Base-by-base conservation (phyloP, 2,797 vertebrate genomes). In the Sebastes iracundus region DNA sequence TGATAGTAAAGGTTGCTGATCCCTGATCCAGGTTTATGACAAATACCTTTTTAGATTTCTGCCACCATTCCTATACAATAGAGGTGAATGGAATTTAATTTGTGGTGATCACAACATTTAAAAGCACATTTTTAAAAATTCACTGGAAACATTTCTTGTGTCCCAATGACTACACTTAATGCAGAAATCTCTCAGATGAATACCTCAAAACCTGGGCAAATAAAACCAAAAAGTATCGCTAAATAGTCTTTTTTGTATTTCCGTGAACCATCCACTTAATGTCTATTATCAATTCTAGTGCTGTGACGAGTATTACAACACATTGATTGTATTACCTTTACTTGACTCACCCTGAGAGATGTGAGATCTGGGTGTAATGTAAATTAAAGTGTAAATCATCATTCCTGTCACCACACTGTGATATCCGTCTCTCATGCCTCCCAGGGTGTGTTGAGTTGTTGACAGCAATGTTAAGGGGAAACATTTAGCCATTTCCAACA, bases 401-500 rank as follows among this genome's bases (percentile, higher is more conserved):
- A 72, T 74, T 59, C 62, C 30, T 75, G 32, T 63, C 56, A 32
- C 20, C 71, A 32, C 75, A n/a, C 25, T 30, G 38, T 30, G 22
- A 20, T 22, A 56, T 76, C 64, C 75, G 56, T 33, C 38, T 58
- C 46, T 71, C 33, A 11, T 46, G 16, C 61, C 61, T 68, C 49
- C 62, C 23, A 22, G 63, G 11, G 63, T 25, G 75, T 49, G 33
- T 52, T 55, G 16, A 52, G 25, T 62, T 59, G 32, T 72, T 77
- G 69, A 27, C 53, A n/a, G 73, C 82, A 80, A 62, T 9, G 33
- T 70, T 70, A 80, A 87, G 66, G 65, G 55, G 52, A 85, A 72
- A 61, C 61, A 58, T 70, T 70, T 38, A 59, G 74, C 84, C 28
- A 33, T 76, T 87, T 87, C 62, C 79, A 86, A 81, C 33, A 78